Evolutionary conservation across 2,113 vertebrate species (phyloP).

Genomic region (Zonotrichia leucophrys): DNA sequence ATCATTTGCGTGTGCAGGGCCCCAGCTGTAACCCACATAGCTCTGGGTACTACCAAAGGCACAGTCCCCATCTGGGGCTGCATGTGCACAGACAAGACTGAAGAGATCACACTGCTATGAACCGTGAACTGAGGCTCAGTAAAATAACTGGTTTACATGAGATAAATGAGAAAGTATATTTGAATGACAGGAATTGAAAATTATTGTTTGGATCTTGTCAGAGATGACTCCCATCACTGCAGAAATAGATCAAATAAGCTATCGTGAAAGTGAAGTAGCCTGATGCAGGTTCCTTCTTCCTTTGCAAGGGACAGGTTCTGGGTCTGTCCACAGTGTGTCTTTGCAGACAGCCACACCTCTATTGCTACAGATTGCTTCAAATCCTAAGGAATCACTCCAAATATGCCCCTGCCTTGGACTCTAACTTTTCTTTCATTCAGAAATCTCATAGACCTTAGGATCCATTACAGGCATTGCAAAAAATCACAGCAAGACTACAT

Average conservation of each 20-base stretch:
- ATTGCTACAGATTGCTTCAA: background rate
- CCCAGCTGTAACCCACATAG: background rate
- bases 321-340: background rate
- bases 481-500: background rate
- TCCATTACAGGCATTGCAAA: background rate
- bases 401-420: background rate
- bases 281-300: background rate
- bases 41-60: background rate
- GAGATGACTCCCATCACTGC: background rate
- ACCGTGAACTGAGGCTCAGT: background rate
- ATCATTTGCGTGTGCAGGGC: background rate
- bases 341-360: background rate
- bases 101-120: background rate
- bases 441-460: background rate
- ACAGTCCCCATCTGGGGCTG: background rate
- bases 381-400: background rate
- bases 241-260: background rate
- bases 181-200: background rate
- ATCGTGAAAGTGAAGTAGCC: rapidly evolving
- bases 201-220: background rate
- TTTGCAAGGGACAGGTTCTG: background rate
- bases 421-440: background rate
- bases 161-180: background rate
- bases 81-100: background rate
- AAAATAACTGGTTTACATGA: background rate